Conservation (phyloP, 2,888 invertebrate genomes). For the Ophraella communa region DNA sequence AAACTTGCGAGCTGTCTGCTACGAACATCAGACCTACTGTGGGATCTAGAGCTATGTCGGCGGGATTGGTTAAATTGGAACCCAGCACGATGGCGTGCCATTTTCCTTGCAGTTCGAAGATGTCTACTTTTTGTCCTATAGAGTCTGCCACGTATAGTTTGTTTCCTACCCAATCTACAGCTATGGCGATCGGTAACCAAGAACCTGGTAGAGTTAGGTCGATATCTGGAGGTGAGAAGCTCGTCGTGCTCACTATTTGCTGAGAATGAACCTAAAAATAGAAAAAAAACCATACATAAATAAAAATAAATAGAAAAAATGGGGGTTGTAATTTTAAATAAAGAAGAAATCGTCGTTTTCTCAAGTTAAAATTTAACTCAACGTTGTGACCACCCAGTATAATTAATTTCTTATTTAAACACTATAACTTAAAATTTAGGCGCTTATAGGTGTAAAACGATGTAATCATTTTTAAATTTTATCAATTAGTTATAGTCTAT, state of each 20-base stretch:
- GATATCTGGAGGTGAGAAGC: conserved; percentile 61
- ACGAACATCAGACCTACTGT: conserved; percentile 87
- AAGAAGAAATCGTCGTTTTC: too few relatives aligned
- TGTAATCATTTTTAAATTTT: too few relatives aligned
- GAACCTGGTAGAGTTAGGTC: conserved; percentile 82
- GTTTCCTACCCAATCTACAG: conserved; percentile 96
- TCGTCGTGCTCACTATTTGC: conserved; percentile 61
- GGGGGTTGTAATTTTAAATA: too few relatives aligned
- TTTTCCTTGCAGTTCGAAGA: conserved; percentile 86
- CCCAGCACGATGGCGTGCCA: conserved; percentile 91
- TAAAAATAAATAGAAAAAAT: too few relatives aligned
- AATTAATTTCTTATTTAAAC: too few relatives aligned
- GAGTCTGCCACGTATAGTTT: conserved; percentile 95
- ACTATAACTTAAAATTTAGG: too few relatives aligned
- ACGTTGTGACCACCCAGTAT: too few relatives aligned
- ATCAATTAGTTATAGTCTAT: too few relatives aligned
- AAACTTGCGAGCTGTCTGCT: conserved; percentile 81
- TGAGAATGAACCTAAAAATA: too few relatives aligned
- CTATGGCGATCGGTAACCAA: conserved; percentile 89
- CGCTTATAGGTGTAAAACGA: too few relatives aligned
- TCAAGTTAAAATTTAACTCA: too few relatives aligned
- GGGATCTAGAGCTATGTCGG: conserved; percentile 93
- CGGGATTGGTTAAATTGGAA: conserved; percentile 88
- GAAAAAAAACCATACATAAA: too few relatives aligned
- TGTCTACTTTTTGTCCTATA: conserved; percentile 91